Conservation (phyloP, 2,888 invertebrate genomes). For the Campoplex nolae region DNA sequence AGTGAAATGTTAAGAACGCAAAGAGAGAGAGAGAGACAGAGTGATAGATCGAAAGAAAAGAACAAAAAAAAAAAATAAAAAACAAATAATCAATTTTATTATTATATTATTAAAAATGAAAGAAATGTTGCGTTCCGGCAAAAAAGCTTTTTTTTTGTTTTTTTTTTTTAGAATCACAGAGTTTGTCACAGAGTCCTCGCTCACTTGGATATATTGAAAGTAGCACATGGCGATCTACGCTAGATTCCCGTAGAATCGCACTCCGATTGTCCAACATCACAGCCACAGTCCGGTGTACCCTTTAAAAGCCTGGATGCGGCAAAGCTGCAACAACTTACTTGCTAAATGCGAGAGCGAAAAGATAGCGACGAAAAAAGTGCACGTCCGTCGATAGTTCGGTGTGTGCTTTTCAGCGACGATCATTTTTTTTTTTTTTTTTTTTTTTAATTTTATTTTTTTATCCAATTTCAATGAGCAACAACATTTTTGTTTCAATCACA, state of each 20-base stretch:
- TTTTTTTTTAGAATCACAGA: constrained; percentile 40
- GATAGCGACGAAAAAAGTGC: constrained; percentile 63
- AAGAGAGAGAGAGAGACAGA: not conserved
- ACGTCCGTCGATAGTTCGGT: constrained; percentile 44
- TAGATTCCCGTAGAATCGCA: constrained; percentile 72
- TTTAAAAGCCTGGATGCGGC: constrained; percentile 75
- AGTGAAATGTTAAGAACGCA: constrained; percentile 42
- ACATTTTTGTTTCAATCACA: not conserved
- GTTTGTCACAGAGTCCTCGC: constrained; percentile 71
- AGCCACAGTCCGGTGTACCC: constrained; percentile 73
- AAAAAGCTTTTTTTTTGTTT: constrained; percentile 38
- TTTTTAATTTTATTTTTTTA: too few relatives aligned
- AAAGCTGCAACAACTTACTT: constrained; percentile 76
- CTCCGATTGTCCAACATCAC: constrained; percentile 71
- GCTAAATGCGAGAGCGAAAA: constrained; percentile 69
- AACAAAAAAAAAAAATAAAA: constrained; percentile 8
- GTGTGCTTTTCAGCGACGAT: constrained; percentile 12
- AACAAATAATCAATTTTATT: not conserved
- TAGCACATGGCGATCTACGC: constrained; percentile 73
- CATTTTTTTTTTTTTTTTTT: not conserved
- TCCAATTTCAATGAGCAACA: constrained; percentile 30
- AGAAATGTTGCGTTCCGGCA: constrained; percentile 41
- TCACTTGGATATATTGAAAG: constrained; percentile 74
- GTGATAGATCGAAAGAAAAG: constrained; percentile 29
- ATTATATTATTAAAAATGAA: not conserved